Conservation (phyloP, 1,140 invertebrate species). For the Drosophila yakuba region DNA sequence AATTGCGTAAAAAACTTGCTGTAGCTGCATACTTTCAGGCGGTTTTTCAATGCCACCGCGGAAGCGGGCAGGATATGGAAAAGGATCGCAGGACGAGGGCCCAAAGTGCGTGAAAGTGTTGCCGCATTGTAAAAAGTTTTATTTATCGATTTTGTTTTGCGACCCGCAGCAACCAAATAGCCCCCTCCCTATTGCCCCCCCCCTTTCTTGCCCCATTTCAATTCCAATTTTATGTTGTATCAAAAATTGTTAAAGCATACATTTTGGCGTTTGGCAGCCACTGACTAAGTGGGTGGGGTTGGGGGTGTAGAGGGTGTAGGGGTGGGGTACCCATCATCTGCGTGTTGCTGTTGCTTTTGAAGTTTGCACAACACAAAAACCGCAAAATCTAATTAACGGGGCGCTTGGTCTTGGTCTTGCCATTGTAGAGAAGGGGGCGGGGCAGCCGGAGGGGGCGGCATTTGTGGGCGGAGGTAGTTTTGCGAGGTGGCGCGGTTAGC, state of each 20-base stretch:
- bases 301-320: too few species aligned
- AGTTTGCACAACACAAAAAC: slow-evolving; percentile 83
- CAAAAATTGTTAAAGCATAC: slow-evolving; percentile 76
- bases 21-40: slow-evolving; percentile 70
- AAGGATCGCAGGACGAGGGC: background rate
- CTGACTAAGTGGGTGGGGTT: slow-evolving; percentile 28
- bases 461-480: slow-evolving; percentile 32
- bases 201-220: slow-evolving; percentile 26
- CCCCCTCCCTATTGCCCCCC: too few species aligned
- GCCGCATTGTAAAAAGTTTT: slow-evolving; percentile 75
- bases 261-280: slow-evolving; percentile 75
- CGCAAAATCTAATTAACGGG: slow-evolving; percentile 82
- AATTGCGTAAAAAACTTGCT: slow-evolving; percentile 83
- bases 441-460: slow-evolving; percentile 11
- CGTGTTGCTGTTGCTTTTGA: slow-evolving; percentile 74
- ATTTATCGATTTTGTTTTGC: slow-evolving; percentile 78
- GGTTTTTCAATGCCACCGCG: slow-evolving; percentile 72
- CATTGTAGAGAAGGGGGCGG: slow-evolving; percentile 33
- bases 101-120: slow-evolving; percentile 78
- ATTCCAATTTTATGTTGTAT: slow-evolving; percentile 82
- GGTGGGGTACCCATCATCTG: slow-evolving; percentile 29
- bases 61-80: slow-evolving; percentile 20
- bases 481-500: slow-evolving; percentile 56
- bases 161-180: slow-evolving; percentile 65
- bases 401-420: slow-evolving; percentile 71